Conservation (phyloP, 2,113 vertebrate genomes). For the Hypanus sabinus region DNA sequence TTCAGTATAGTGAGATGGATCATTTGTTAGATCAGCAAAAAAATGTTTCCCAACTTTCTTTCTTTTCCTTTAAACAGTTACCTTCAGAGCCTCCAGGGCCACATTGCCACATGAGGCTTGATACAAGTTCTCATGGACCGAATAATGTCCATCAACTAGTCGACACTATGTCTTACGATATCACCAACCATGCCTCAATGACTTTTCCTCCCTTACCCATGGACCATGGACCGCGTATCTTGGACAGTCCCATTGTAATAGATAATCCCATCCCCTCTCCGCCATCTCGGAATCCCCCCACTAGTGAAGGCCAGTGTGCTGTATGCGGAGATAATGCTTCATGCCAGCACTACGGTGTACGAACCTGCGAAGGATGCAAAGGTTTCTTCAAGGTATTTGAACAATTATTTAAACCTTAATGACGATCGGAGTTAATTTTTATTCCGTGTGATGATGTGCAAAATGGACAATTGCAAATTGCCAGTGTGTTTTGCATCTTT, state of each 20-base stretch:
- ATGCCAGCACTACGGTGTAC: constrained; percentile 91
- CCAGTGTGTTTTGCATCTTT: background rate
- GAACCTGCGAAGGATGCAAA: constrained; percentile 94
- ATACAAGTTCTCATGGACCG: constrained; percentile 47
- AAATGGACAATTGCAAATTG: background rate
- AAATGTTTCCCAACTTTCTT: constrained; percentile 58
- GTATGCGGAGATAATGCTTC: constrained; percentile 92
- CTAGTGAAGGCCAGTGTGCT: constrained; percentile 78
- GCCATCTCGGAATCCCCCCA: constrained; percentile 63
- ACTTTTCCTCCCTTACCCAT: constrained; percentile 56
- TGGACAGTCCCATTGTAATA: constrained; percentile 48
- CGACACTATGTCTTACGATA: constrained; percentile 45
- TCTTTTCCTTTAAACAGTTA: constrained; percentile 70
- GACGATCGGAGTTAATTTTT: background rate
- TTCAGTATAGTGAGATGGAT: constrained; percentile 61
- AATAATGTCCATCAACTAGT: constrained; percentile 62
- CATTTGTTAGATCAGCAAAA: constrained; percentile 65
- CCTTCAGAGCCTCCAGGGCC: constrained; percentile 52
- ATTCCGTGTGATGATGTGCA: background rate
- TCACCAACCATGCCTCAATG: constrained; percentile 41
- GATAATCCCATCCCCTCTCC: constrained; percentile 51
- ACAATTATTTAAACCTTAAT: background rate
- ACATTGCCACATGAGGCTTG: constrained; percentile 45
- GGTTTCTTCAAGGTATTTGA: constrained; percentile 89
- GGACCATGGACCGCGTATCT: constrained; percentile 52